Base-by-base conservation (phyloP, 2,797 vertebrate species). In the Alfaro cultratus region DNA sequence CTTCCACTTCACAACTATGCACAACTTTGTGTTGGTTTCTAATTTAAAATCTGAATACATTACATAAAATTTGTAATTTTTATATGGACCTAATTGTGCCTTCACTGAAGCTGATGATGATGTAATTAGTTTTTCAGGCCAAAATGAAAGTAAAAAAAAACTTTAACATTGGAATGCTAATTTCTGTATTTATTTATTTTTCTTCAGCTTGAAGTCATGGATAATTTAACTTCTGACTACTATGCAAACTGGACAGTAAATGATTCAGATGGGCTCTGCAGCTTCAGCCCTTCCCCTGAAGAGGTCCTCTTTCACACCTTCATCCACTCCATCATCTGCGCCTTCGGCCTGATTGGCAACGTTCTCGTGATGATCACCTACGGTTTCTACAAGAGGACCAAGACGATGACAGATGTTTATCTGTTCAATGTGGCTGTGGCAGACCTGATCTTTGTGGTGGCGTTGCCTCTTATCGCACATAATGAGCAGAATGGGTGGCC, bases 401-500 rank as follows among this genome's bases (percentile, higher is more conserved):
- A 97, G 88, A 97, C 97, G 0, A 97, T 99, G 97, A 99, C 98
- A 0, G 98, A 99, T 0, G 86, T 98, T 10, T 99, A 95, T 62
- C 97, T 99, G 34, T 81, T 97, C 76, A 98, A 99, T 23, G 94
- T 99, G 94, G 97, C 98, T 0, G 84, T 97, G 29, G 95, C 97
- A 0, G 98, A 99, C 89, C 95, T 98, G 39, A 83, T 98, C 0
- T 98, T 99, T 29, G 96, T 97, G 21, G 82, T 96, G 1, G 96
- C 97, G 0, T 95, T 99, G 29, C 98, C 98, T 0, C 88, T 96
- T 11, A 95, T 96, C 78, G 89, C 94, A 31, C 95, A 98, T 90
- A 97, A 97, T 75, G 97, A 97, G n/a, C 93, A 93, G 43, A 85
- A 94, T 7, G 0, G 73, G 0, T 99, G 98, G 98, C 23, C 85